Base-by-base conservation (phyloP, 1,140 invertebrate species). In the Drosophila kohkoa region DNA sequence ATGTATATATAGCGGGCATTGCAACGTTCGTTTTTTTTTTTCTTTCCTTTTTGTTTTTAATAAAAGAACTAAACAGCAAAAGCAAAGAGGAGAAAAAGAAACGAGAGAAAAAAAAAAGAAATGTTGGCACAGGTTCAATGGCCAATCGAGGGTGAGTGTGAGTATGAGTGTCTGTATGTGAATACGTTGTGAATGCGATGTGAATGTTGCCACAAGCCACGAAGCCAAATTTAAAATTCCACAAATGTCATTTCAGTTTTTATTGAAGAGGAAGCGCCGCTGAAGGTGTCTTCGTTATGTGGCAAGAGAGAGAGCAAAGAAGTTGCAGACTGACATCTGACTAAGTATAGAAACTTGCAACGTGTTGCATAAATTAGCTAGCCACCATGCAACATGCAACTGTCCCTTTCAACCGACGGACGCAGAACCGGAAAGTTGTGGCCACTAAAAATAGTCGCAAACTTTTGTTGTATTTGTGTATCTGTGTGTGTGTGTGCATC, bases 211-310 rank as follows among this genome's bases (percentile, higher is more conserved):
- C 38, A 64, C 38, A 58, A 58, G 52, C 52, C 68, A 52, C 49
- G 60, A 70, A 69, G 71, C 54, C 58, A 75, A 86, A 82, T 86
- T 87, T 86, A 75, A 86, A 87, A 86, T 86, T 86, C 82, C 82
- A 79, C 82, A 86, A 86, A 86, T 86, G 82, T 87, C 82, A 85
- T 86, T 85, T 81, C 65, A 67, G 78, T 85, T 75, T 80, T 79
- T 79, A 82, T 82, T 73, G 60, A 68, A 65, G 63, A 77, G 75
- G 81, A 65, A 80, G 81, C 58, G 69, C 35, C 41, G 28, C 15
- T 30, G 38, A 45, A 76, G 72, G 30, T 38, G 62, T 45, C 35
- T 32, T 32, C 25, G 46, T n/a, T 20, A 15, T 65, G 45, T 66
- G 43, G 49, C 51, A 16, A 52, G 49, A 3, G 30, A 3, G 30